Base-by-base conservation (phyloP, 2,113 vertebrate species). In the Ptyas mucosa region DNA sequence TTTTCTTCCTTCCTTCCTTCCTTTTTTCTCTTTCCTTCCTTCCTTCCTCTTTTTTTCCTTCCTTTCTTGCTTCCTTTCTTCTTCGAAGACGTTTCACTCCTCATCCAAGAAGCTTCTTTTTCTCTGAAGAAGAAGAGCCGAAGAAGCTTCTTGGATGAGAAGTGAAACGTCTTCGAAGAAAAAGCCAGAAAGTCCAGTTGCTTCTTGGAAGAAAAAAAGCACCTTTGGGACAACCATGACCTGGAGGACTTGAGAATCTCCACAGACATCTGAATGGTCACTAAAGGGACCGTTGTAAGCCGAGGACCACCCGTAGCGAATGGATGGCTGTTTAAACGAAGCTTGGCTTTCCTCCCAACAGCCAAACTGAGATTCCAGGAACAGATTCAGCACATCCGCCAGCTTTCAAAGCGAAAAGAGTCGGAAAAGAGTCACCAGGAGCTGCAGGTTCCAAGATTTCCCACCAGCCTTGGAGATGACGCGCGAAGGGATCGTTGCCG, bases 341-440 rank as follows among this genome's bases (percentile, higher is more conserved):
- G 6, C 18, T 14, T 26, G 29, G 39, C 3, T 61, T 9, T 23
- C 11, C 15, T 11, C 51, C 24, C 18, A 89, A 88, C 93, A 98
- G 98, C 89, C 8, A 96, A 96, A 90, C 88, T 97, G 94, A 96
- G 87, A 51, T 93, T 92, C 85, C 94, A 92, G 89, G 95, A 95
- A 34, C 96, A 96, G 87, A 94, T 94, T 29, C 94, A 95, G 88
- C 93, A 95, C 8, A 87, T 89, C 89, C 87, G 90, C 18, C 89
- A 87, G n/a, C 8, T 95, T 34, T 91, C 94, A 0, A 89, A 93
- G 55, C 91, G 85, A 24, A 34, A 1, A 49, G 46, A 49, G 3
- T 58, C 75, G 3, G 89, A 93, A 46, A 94, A 90, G 34, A 57
- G 93, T 51, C 26, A 0, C 1, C 14, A 91, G 46, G 93, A 94